Percentiles rank a stretch among this genome's conserved stretches.
phyloP scores from a whole-genome alignment of 2,113 vertebrate genomes.

The Nothoprocta pentlandii region DNA sequence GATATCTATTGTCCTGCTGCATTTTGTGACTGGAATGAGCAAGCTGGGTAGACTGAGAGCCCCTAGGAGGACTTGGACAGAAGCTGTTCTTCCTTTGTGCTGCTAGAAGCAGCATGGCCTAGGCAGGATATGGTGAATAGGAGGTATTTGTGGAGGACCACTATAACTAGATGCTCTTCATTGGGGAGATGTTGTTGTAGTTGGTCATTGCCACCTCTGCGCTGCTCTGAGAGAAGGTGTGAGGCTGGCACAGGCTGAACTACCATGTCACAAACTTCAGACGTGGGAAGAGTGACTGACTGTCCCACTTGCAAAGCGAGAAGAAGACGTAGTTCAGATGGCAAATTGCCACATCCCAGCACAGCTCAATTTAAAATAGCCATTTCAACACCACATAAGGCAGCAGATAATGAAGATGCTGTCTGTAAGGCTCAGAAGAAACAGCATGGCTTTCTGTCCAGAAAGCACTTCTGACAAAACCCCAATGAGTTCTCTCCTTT shows the following conservation, averaged over 20 bases:
- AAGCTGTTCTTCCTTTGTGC: not conserved
- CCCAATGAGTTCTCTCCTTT: not conserved
- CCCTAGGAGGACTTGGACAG: not conserved
- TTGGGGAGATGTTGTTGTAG: not conserved
- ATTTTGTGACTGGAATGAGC: not conserved
- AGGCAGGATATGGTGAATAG: not conserved
- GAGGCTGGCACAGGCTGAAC: not conserved
- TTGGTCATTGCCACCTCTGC: not conserved
- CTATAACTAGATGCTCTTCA: not conserved
- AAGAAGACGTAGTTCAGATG: not conserved
- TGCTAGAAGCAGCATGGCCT: not conserved
- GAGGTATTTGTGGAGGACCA: no score
- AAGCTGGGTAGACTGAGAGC: not conserved
- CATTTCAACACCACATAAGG: rapidly evolving
- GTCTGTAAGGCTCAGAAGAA: not conserved
- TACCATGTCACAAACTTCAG: not conserved
- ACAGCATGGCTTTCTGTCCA: not conserved
- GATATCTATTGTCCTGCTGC: rapidly evolving
- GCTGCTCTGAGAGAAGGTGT: not conserved
- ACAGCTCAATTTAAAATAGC: not conserved
- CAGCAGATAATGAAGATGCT: not conserved
- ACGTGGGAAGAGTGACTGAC: not conserved
- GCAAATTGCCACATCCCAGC: not conserved
- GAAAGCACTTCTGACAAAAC: not conserved
- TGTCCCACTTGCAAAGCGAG: not conserved